Evolutionary conservation across 2,113 vertebrate genomes (phyloP), one percentile per base, ranked within the genome.

Genomic region (Falcunculus frontatus): DNA sequence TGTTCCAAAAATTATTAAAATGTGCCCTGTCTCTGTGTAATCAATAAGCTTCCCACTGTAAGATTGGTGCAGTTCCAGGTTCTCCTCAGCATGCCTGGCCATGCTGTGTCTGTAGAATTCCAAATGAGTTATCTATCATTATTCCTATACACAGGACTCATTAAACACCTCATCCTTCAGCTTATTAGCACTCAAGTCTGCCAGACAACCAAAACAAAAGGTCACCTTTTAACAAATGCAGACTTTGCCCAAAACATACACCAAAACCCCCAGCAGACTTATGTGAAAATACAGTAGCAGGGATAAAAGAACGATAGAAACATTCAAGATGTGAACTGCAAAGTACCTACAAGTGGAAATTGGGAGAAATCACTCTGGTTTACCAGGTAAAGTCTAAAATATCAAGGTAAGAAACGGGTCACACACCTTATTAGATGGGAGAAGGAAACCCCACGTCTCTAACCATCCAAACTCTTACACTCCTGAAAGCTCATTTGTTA

Each of bases 1-100:
- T 90, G 95, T 86, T 96, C 69, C 97, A 97, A 98, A 97, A 98
- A 98, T 97, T 95, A 98, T 98, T 97, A 98, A 98, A 98, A 98
- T 79, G 87, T 97, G 89, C 89, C 95, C 95, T 93, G 92, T 97
- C 90, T 97, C 91, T 93, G 79, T 96, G 93, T 96, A 97, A 98
- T 98, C 98, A 98, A 98, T 98, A 98, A 97, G 91, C 91, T 97
- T 97, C 94, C 92, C 91, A 93, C 94, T 91, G 89, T 96, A 97
- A 96, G 93, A 87, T 5, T 96, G 97, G 97, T 97, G 95, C 85
- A 90, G 94, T 98, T 95, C 97, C 94, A 93, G 90, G 93, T 77
- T 92, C 83, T 96, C 91, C 94, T 97, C 87, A 92, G 94, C 87
- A 95, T 85, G 86, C 87, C 95, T 57, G 55, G 89, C 87, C 83